Conservation (phyloP, 2,888 invertebrate species). For the Lasioglossum calceatum region DNA sequence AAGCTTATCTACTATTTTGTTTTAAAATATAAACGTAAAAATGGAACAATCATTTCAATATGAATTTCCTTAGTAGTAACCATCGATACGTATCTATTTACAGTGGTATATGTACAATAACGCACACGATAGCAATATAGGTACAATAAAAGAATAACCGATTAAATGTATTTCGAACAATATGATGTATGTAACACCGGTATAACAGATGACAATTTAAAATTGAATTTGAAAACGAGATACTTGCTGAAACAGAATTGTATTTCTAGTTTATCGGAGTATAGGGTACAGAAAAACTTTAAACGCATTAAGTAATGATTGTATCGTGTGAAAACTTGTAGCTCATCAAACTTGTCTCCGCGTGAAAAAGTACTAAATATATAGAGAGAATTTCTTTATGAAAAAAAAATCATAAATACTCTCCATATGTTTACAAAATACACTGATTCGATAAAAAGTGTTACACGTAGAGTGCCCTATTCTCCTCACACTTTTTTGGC, state of each 20-base stretch:
- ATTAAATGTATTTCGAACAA: slow-evolving; percentile 31
- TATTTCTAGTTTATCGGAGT: slow-evolving; percentile 16
- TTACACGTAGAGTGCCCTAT: slow-evolving; percentile 1
- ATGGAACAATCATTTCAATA: slow-evolving; percentile 65
- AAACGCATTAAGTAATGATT: slow-evolving; percentile 2
- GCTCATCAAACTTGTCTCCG: slow-evolving; percentile 1
- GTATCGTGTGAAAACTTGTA: slow-evolving; percentile 1
- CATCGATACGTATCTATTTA: slow-evolving; percentile 59
- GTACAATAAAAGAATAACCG: slow-evolving; percentile 45
- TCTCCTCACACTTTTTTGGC: slow-evolving; percentile 20
- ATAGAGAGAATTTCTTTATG: background rate
- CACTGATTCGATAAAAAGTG: slow-evolving; percentile 26
- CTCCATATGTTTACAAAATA: slow-evolving; percentile 16
- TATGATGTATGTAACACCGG: slow-evolving; percentile 17
- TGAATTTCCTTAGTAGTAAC: slow-evolving; percentile 63
- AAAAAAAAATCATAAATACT: slow-evolving; percentile 25
- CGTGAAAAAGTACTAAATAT: slow-evolving; percentile 32
- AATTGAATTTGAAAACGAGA: slow-evolving; percentile 18
- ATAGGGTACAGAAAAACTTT: background rate
- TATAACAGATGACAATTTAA: slow-evolving; percentile 26
- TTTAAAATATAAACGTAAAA: slow-evolving; percentile 74
- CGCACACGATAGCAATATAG: slow-evolving; percentile 38
- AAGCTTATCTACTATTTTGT: slow-evolving; percentile 51
- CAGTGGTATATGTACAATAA: slow-evolving; percentile 58
- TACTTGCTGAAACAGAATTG: slow-evolving; percentile 1